phyloP scores from a whole-genome alignment of 2,797 vertebrate genomes.

The Enteromius radiatus region DNA sequence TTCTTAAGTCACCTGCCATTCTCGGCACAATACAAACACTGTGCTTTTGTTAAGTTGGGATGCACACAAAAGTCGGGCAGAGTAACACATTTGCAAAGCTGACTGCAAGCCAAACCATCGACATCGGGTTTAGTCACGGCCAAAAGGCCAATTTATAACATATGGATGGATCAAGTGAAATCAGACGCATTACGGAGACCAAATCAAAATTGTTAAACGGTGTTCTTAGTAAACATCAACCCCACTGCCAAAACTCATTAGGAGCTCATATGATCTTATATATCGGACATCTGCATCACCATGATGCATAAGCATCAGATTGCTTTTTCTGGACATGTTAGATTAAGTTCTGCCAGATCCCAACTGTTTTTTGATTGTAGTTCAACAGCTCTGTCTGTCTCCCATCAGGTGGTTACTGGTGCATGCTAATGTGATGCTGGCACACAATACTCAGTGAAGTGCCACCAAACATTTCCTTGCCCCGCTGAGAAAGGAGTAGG shows the following conservation, averaged over 20 bases:
- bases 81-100: neutral
- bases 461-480: slow-evolving; percentile 37
- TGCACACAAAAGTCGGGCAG: neutral
- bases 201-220: neutral
- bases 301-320: slow-evolving; percentile 6
- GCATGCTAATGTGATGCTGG: slow-evolving; percentile 49
- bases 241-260: neutral
- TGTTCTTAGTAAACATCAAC: neutral
- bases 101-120: slow-evolving; percentile 3
- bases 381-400: slow-evolving; percentile 25
- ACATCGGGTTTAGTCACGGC: neutral
- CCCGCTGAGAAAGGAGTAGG: neutral
- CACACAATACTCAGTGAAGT: slow-evolving; percentile 32
- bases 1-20: slow-evolving; percentile 4
- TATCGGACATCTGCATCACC: neutral
- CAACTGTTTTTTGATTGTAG: slow-evolving; percentile 33
- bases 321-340: slow-evolving; percentile 25
- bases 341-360: slow-evolving; percentile 1
- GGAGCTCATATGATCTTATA: neutral
- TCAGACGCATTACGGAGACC: neutral
- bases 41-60: neutral
- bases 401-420: slow-evolving; percentile 43
- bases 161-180: slow-evolving; percentile 3
- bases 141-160: slow-evolving; percentile 26
- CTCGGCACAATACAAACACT: slow-evolving; percentile 4